Evolutionary conservation across 2,888 invertebrate genomes (phyloP), one percentile per base, ranked within the genome.

Genomic region (Strigamia crassipes): DNA sequence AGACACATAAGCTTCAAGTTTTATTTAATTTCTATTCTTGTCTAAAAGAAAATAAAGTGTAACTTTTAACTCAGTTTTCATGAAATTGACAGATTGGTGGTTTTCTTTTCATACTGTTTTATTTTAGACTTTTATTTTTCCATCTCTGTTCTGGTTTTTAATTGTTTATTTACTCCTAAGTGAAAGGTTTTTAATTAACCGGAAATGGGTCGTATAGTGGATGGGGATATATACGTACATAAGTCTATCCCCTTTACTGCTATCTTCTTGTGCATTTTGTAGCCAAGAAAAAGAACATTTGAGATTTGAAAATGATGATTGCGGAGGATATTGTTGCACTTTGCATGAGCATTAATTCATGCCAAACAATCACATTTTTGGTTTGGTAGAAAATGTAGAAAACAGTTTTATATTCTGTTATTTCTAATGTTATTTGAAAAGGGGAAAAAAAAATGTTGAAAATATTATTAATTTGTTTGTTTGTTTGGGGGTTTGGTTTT

Each of bases 251-350:
- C 13, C 73, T 73, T 73, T 73, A 73, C 27, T 31, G 31, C 73
- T 73, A 73, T 73, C 73, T 31, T 73, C 31, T 73, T 73, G 73
- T 31, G 73, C 73, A 73, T 73, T 73, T 73, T 73, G 73, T 31
- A 73, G 73, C 31, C 73, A 73, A 73, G 73, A 73, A 73, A 66
- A 23, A 61, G 66, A 66, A 66, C 66, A 23, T 8, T 66, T 23
- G 66, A 66, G 66, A 66, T 66, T 66, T 66, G 66, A 66, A 66
- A 73, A 73, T 73, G 73, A 73, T 73, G 73, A 73, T 73, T 73
- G 73, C 31, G 31, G 23, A 73, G 73, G 73, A 27, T 73, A 23
- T 73, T 73, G 73, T 73, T 73, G 73, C 73, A 27, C 9, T 66
- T 66, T 66, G 66, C 66, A 73, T 73, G 73, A 5, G 12, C 13